Evolutionary conservation across 2,797 vertebrate genomes (phyloP), one percentile per base, ranked within the genome.

Genomic region (Clarias pachynema): DNA sequence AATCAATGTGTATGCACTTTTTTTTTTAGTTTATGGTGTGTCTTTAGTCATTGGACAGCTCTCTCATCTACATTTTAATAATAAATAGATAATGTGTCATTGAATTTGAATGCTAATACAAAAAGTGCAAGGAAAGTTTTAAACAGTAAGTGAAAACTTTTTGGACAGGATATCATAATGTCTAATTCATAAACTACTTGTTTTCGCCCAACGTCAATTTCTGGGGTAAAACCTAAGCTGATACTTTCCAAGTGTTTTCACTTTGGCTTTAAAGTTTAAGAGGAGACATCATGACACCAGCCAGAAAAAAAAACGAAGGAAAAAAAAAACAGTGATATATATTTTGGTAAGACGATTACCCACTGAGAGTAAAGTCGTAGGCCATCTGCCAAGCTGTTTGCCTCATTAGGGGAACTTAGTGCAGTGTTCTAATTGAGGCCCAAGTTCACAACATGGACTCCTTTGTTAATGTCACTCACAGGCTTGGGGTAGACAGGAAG

Each of bases 391-490:
- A 81, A 87, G 69, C 90, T 88, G 89, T 83, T 83, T 87, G 90
- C 80, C 88, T 90, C 87, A 90, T 90, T 90, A 90, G 89, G 75
- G 82, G 82, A 87, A 89, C 87, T 89, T 87, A 85, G 84, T 83
- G 85, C 89, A 91, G 86, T 88, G 84, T 80, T 89, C 87, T 91
- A 91, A 89, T 91, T 90, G 89, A 89, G 87, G 88, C 86, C 87
- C 81, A 83, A 88, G 88, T 89, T 90, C 87, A 89, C 86, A 89
- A 84, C 87, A 87, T 82, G 85, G 86, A 56, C 86, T 88, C 60
- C 74, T 85, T 85, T 87, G 81, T 88, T 84, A 86, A 86, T 86
- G 68, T 84, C 82, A 87, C 87, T 89, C 80, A 68, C 31, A 26
- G 82, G 60, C 53, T 84, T 81, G 70, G 66, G 68, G 34, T 57